Base-by-base conservation (phyloP, 2,888 invertebrate species). In the Electrophaes corylata region DNA sequence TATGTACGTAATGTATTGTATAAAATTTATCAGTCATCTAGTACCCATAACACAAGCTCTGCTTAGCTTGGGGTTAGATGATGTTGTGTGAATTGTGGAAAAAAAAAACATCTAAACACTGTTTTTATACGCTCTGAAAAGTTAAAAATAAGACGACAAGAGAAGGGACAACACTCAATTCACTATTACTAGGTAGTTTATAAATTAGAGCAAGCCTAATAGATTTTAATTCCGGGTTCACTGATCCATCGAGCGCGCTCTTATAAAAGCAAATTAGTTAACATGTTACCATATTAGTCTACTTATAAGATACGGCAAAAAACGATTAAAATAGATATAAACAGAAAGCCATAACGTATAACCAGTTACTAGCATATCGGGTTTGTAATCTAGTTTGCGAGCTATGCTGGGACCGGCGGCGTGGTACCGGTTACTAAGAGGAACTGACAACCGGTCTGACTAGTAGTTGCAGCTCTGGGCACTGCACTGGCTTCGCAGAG, bases 351-450 rank as follows among this genome's bases (percentile, higher is more conserved):
- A 57, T 59, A 65, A 60, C 58, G 56, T 60, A 69, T 66, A 66
- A 65, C 63, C 64, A 60, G 67, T 72, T 70, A 66, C 62, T 60
- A 68, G 70, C 65, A 70, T 79, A 81, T 66, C 62, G 41, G 47
- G 59, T 73, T 73, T 78, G 69, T 79, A 84, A 86, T 86, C 84
- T 83, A 83, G 82, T 86, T 86, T 83, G 79, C 71, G 63, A 69
- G 72, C 68, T 76, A 76, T 73, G 76, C 74, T 70, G 65, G 71
- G 74, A 71, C 79, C 52, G 57, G 56, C 52, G 57, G 56, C 29
- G 23, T 8, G 50, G 55, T 78, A 79, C 76, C 70, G 71, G 76
- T 83, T 81, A 64, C 62, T 66, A 65, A 67, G 64, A 68, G 67
- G 66, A 71, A 69, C 59, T 64, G 62, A 50, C 50, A 48, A 65